Conservation (phyloP, 2,888 invertebrate genomes). For the Pammene aurita region DNA sequence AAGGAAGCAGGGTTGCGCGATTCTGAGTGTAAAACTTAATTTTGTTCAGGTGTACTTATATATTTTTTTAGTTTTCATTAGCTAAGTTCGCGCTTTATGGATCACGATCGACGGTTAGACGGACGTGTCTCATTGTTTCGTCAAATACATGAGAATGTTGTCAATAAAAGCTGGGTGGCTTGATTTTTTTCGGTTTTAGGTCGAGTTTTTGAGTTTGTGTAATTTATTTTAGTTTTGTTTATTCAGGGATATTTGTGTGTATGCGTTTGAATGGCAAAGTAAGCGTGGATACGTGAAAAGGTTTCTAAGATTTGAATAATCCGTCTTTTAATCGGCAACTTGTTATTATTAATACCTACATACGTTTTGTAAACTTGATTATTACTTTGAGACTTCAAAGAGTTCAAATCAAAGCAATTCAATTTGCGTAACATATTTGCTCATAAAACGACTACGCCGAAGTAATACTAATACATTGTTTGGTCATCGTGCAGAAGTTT, state of each 20-base stretch:
- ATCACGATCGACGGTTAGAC: conserved; percentile 77
- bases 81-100: conserved; percentile 81
- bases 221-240: conserved; percentile 45
- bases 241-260: conserved; percentile 46
- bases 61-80: conserved; percentile 78
- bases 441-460: background rate
- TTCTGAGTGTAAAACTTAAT: conserved; percentile 38
- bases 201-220: conserved; percentile 44
- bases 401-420: conserved; percentile 4
- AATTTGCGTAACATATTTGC: conserved; percentile 4
- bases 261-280: conserved; percentile 11
- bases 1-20: background rate
- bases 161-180: conserved; percentile 77
- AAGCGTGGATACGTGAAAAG: background rate
- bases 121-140: conserved; percentile 79
- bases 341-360: background rate
- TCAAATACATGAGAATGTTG: conserved; percentile 78
- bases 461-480: conserved; percentile 26
- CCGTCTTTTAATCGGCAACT: background rate
- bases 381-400: background rate
- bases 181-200: conserved; percentile 53
- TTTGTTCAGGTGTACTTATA: conserved; percentile 71
- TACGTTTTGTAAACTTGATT: background rate
- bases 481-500: conserved; percentile 34
- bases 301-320: background rate